Evolutionary conservation across 2,113 vertebrate genomes (phyloP), one percentile per base, ranked within the genome.

Genomic region (Xyliphius kryptos): DNA sequence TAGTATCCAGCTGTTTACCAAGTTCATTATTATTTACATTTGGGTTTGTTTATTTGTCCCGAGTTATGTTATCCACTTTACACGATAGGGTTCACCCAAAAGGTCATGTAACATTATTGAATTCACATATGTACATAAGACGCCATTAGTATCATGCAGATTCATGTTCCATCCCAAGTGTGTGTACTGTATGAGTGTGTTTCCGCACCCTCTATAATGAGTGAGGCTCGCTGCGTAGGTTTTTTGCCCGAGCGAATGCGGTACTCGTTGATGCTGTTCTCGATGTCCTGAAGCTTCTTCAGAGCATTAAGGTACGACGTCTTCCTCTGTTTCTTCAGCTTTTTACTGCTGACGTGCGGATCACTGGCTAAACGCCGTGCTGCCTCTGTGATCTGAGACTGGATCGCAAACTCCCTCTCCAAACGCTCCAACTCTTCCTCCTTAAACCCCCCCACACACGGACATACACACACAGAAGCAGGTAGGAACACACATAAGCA

Each of bases 371-470:
- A 85, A 64, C 95, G 91, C 58, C 94, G 88, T 0, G 96, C 96
- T 1, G 96, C 96, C 83, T 99, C 96, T 0, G 96, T 99, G 76
- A 99, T 99, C 89, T 99, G 95, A 9, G 96, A 97, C 76, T 99
- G 96, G 69, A 99, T 99, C 61, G 96, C 92, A 76, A 99, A 99
- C 79, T 99, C 96, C 14, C 94, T 85, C 76, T 99, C 96, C 79
- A 97, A 83, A 15, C 93, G 91, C 68, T 99, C 96, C 76, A 99
- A 78, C 71, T 99, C 96, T 9, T 92, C 92, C 75, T 99, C 96
- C 96, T 99, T 77, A 41, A 53, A 74, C 44, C 52, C 16, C 57
- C 20, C 15, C 43, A 66, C 48, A 56, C 57, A 62, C 26, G 37
- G 20, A 51, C 47, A 46, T 5, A 7, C 48, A 10, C 81, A 68